A percentile compares a stretch with the other conserved stretches of the same genome.
These are phyloP conservation scores for Chalcis sispes DNA, from an alignment of 2,888 invertebrate genomes.

Conservation along the genomic window DNA sequence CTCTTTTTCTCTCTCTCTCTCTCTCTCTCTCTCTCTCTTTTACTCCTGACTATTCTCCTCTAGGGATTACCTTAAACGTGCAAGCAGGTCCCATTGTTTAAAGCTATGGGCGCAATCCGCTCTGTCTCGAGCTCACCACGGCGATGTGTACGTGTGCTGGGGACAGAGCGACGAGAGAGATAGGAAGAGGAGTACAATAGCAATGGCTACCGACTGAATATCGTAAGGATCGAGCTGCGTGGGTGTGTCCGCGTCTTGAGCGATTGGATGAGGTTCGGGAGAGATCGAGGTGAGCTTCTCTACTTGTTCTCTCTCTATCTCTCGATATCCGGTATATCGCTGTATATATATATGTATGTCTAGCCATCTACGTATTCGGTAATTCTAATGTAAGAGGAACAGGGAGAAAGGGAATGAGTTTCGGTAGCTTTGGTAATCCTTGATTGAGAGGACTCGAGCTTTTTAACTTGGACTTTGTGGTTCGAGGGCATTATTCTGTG, in stretches of 20 bases:
- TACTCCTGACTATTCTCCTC: conserved; percentile 69
- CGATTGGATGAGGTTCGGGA: conserved; percentile 60
- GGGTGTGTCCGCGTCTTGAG: conserved; percentile 62
- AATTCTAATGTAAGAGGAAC: not conserved
- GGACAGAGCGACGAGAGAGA: not conserved
- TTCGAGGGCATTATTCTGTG: not conserved
- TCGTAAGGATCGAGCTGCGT: conserved; percentile 40
- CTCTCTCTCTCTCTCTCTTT: conserved; percentile 14
- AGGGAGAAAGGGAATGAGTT: not conserved
- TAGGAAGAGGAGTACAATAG: conserved; percentile 1
- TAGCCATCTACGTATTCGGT: not conserved
- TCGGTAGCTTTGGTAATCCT: conserved; percentile 20
- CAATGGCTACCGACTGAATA: conserved; percentile 63
- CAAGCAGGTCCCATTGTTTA: conserved; percentile 73
- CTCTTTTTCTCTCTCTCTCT: conserved; percentile 18
- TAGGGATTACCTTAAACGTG: conserved; percentile 74
- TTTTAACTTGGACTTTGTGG: conserved; percentile 25
- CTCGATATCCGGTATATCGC: too few species aligned
- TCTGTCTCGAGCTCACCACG: conserved; percentile 17
- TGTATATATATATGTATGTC: too few species aligned
- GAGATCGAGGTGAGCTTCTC: conserved; percentile 1
- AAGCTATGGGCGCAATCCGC: conserved; percentile 72
- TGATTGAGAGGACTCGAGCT: conserved; percentile 35
- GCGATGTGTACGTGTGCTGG: too few species aligned
- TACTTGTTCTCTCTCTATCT: not conserved